Evolutionary conservation across 2,113 vertebrate species (phyloP).

Genomic region (Seriola dumerili): DNA sequence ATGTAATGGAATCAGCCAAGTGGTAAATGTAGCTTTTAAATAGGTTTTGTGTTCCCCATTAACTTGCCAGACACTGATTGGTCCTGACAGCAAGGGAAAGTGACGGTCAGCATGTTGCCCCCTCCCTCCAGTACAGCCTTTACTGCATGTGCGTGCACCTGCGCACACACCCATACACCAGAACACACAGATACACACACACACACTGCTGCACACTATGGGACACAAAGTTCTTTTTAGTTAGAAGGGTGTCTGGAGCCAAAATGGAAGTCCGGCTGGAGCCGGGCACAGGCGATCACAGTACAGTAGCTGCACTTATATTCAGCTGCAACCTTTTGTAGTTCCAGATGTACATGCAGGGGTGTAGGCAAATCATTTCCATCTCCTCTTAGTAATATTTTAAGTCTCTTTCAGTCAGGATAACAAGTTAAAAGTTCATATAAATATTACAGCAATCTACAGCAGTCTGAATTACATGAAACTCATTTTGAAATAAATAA

Average conservation of each 20-base stretch:
- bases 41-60: conserved; percentile 96
- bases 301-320: conserved; percentile 39
- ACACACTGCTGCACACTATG: conserved; percentile 4
- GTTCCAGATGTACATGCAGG: conserved; percentile 4
- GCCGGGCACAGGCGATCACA: conserved; percentile 47
- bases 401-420: not conserved
- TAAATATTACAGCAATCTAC: not conserved
- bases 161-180: not conserved
- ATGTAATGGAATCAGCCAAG: conserved; percentile 98
- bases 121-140: conserved; percentile 61
- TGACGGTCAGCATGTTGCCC: conserved; percentile 86
- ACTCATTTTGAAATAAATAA: not conserved
- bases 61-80: conserved; percentile 92
- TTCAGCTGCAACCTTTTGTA: conserved; percentile 38
- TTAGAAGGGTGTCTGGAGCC: conserved; percentile 56
- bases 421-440: not conserved
- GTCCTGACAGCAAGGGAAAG: conserved; percentile 87
- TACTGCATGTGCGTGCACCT: not conserved
- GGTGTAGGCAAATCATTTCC: not conserved
- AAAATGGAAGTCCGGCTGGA: conserved; percentile 60
- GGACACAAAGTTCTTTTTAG: conserved; percentile 72
- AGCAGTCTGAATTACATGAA: not conserved
- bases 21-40: conserved; percentile 99
- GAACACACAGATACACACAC: not conserved
- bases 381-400: not conserved